Evolutionary conservation across 1,140 invertebrate species (phyloP).

Genomic region (Bilobella aurantiaca): DNA sequence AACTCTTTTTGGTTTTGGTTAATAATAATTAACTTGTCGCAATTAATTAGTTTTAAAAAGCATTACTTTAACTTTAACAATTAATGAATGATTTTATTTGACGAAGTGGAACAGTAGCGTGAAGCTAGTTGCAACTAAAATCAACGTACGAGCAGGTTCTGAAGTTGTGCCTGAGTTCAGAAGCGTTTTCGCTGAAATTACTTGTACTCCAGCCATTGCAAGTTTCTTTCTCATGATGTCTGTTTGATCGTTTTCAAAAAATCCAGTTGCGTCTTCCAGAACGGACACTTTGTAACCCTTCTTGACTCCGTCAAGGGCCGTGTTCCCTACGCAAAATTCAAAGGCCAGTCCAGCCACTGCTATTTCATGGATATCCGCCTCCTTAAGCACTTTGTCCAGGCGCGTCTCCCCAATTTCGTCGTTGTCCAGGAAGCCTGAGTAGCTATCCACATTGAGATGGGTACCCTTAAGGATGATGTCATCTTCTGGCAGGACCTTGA

Average conservation of each 20-base stretch:
- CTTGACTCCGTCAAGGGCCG: background rate
- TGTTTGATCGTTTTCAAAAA: background rate
- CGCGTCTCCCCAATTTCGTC: background rate
- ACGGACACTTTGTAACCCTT: background rate
- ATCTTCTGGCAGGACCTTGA: background rate
- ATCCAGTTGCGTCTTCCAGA: background rate
- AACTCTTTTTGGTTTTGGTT: no score
- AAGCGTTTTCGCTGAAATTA: background rate
- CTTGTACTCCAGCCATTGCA: background rate
- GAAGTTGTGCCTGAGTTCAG: background rate
- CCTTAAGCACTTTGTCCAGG: background rate
- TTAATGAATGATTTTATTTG: no score
- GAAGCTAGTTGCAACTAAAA: no score
- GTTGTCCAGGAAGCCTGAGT: conserved; percentile 6
- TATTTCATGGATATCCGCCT: background rate
- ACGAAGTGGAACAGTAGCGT: no score
- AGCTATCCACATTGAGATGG: background rate
- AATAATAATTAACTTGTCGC: no score
- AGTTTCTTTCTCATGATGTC: background rate
- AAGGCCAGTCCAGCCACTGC: background rate
- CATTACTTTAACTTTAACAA: no score
- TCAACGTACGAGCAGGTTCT: no score
- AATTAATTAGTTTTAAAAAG: no score
- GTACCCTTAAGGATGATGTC: background rate
- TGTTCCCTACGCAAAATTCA: conserved; percentile 2